Evolutionary conservation across 1,140 invertebrate species (phyloP), one percentile per base, ranked within the genome.

Genomic region (Ceratoteleas bidentatus): DNA sequence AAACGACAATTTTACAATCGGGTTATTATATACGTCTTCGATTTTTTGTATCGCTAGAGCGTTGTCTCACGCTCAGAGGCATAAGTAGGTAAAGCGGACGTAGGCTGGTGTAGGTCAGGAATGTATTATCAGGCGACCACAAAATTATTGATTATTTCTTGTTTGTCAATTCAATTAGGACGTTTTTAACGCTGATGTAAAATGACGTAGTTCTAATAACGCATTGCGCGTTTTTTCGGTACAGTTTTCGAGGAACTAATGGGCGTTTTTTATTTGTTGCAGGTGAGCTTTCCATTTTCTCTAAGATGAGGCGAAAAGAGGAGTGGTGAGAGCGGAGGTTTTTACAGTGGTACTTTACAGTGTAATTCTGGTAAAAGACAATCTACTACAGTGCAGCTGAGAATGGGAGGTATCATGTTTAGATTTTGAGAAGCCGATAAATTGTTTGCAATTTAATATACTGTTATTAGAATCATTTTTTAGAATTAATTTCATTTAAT

Each of bases 31-130:
- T 14, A 47, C 56, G 49, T 64, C 10, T 76, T 76, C 50, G 53
- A 75, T 79, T 83, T 83, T 75, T 70, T 53, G 54, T 58, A 11
- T 61, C 34, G 61, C 16, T 66, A 9, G 53, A 61, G 64, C 62
- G 69, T 73, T 76, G 76, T 83, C 62, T 64, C 57, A 76, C 76
- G 66, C 68, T 79, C 15, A 66, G 13, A 53, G 52, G 45, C 49
- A 60, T 84, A 80, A 84, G 81, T 84, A 76, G 81, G 81, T 80
- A 77, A 84, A 36, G 61, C 76, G 81, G 69, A 84, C 81, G 45
- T 69, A 14, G 16, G 36, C 60, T 74, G 62, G 62, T 80, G 68
- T 76, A 84, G 72, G 81, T 84, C 72, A 76, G 61, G 70, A 79
- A 70, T 81, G 64, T 60, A 75, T 75, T 81, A 81, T 70, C 72